These are phyloP conservation scores for Parascotia fuliginaria DNA, from an alignment of 2,888 invertebrate genomes.

Conservation along the genomic window DNA sequence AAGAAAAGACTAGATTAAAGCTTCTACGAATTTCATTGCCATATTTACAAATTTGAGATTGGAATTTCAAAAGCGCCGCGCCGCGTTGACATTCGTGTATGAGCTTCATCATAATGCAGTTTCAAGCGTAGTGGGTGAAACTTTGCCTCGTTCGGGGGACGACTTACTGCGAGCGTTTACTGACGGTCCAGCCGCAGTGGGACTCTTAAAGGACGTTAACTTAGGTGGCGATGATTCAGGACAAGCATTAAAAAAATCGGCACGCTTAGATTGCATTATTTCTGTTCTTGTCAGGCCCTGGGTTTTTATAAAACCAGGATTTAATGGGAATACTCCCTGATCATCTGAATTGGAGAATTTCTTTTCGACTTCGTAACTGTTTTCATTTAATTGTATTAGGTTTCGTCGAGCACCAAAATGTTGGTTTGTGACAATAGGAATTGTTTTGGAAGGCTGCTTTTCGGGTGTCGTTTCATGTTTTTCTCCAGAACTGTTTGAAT, in stretches of 20 bases:
- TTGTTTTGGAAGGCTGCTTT: slow-evolving; percentile 72
- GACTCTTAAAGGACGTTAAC: slow-evolving; percentile 72
- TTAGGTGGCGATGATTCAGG: slow-evolving; percentile 72
- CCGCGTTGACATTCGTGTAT: slow-evolving; percentile 52
- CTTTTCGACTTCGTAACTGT: slow-evolving; percentile 60
- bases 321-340: slow-evolving; percentile 80
- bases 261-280: slow-evolving; percentile 86
- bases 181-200: slow-evolving; percentile 53
- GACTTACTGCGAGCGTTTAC: slow-evolving; percentile 54
- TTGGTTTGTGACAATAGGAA: slow-evolving; percentile 79
- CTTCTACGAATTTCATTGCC: slow-evolving; percentile 78
- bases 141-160: slow-evolving; percentile 71
- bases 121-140: slow-evolving; percentile 85
- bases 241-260: slow-evolving; percentile 84
- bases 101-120: slow-evolving; percentile 86
- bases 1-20: slow-evolving; percentile 84
- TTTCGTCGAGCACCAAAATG: slow-evolving; percentile 80
- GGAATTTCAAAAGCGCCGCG: slow-evolving; percentile 72
- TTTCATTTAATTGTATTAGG: slow-evolving; percentile 76
- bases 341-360: slow-evolving; percentile 58
- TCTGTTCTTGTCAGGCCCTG: slow-evolving; percentile 76
- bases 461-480: slow-evolving; percentile 72
- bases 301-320: slow-evolving; percentile 66
- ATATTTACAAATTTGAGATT: slow-evolving; percentile 57
- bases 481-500: slow-evolving; percentile 86